Conservation (phyloP, 1,140 invertebrate genomes). For the Drosophila watanabei region DNA sequence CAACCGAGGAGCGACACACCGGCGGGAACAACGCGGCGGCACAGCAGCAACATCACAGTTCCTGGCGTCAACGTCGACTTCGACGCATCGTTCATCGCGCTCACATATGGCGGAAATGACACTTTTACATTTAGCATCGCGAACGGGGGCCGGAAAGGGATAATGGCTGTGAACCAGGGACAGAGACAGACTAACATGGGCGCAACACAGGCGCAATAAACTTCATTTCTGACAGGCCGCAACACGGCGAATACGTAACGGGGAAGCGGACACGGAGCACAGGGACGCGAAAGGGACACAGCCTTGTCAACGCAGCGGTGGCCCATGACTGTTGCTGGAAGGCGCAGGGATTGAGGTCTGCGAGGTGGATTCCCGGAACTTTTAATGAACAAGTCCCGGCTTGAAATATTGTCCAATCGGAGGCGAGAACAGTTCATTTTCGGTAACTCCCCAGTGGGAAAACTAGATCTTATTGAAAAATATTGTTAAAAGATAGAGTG, state of each 20-base stretch:
- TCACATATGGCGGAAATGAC: slow-evolving; percentile 83
- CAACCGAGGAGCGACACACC: slow-evolving; percentile 38
- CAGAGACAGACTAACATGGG: slow-evolving; percentile 27
- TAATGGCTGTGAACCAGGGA: not conserved
- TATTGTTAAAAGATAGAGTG: not conserved
- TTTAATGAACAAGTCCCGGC: slow-evolving; percentile 69
- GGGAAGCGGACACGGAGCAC: not conserved
- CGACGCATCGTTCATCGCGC: slow-evolving; percentile 80
- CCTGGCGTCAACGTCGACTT: slow-evolving; percentile 45
- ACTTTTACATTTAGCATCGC: slow-evolving; percentile 77
- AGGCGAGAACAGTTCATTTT: slow-evolving; percentile 35
- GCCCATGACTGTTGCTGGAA: slow-evolving; percentile 27
- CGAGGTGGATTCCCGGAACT: slow-evolving; percentile 17
- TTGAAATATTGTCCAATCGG: slow-evolving; percentile 56
- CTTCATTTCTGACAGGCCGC: slow-evolving; percentile 79
- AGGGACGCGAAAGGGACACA: slow-evolving; percentile 40
- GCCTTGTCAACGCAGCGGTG: slow-evolving; percentile 75
- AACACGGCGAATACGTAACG: slow-evolving; percentile 64
- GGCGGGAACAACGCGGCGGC: slow-evolving; percentile 32
- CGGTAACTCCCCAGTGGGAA: not conserved
- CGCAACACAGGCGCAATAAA: slow-evolving; percentile 77
- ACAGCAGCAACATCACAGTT: slow-evolving; percentile 24
- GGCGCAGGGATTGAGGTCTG: slow-evolving; percentile 6
- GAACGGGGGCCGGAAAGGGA: slow-evolving; percentile 15
- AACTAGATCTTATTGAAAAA: slow-evolving; percentile 46